A percentile compares a stretch with the other conserved stretches of the same genome.
phyloP scores from a whole-genome alignment of 2,888 invertebrate genomes.

The Hypomecis atomaria region DNA sequence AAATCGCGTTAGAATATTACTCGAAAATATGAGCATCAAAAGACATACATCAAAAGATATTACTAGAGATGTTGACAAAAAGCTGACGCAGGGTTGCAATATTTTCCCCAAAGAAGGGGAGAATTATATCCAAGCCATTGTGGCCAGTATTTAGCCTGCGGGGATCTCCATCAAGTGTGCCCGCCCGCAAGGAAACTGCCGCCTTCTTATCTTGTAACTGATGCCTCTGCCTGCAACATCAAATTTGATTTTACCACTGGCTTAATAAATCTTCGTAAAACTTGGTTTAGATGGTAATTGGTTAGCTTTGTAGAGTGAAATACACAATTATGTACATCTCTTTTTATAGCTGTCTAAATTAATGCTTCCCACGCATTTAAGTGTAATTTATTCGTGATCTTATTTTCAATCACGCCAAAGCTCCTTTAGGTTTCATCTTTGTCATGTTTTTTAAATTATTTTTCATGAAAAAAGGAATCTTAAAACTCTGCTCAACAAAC shows the following conservation, averaged over 20 bases:
- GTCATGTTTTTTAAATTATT: too few species aligned
- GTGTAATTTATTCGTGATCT: too few species aligned
- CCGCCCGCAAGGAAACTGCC: conserved; percentile 33
- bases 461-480: too few species aligned
- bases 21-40: not conserved
- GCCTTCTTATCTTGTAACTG: not conserved
- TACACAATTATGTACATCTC: too few species aligned
- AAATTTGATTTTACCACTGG: not conserved
- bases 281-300: too few species aligned
- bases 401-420: too few species aligned
- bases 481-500: too few species aligned
- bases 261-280: too few species aligned
- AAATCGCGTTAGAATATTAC: not conserved
- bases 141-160: conserved; percentile 33
- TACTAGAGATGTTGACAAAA: conserved; percentile 11
- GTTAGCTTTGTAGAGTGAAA: too few species aligned
- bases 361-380: too few species aligned
- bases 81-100: conserved; percentile 19
- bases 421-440: too few species aligned
- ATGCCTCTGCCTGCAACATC: conserved; percentile 1
- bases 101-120: conserved; percentile 25
- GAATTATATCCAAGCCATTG: conserved; percentile 33
- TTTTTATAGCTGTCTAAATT: too few species aligned
- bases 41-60: conserved; percentile 6
- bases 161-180: conserved; percentile 32